Evolutionary conservation across 2,888 invertebrate genomes (phyloP).

Genomic region (Leucania comma): DNA sequence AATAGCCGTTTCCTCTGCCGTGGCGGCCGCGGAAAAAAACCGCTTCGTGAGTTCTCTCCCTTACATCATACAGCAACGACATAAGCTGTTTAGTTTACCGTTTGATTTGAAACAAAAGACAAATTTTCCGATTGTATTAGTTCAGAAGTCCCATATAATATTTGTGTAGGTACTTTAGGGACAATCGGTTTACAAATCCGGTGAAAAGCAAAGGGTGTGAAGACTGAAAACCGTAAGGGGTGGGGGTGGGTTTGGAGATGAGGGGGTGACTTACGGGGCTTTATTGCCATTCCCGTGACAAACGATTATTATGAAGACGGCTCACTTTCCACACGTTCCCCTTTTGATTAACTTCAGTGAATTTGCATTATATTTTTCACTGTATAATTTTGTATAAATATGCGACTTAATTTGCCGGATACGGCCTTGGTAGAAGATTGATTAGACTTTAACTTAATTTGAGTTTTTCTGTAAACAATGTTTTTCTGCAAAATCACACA

Average conservation of each 20-base stretch:
- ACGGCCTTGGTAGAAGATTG: conserved; percentile 8
- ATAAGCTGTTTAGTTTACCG: conserved; percentile 39
- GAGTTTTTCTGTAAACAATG: conserved; percentile 18
- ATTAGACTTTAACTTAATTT: conserved; percentile 41
- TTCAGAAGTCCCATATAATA: conserved; percentile 60
- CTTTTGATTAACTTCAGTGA: conserved; percentile 67
- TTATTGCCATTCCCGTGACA: conserved; percentile 78
- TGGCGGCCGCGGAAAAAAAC: too few relatives aligned
- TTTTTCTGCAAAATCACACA: conserved; percentile 14
- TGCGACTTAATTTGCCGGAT: conserved; percentile 36
- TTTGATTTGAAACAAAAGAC: conserved; percentile 56
- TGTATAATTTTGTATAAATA: conserved; percentile 57
- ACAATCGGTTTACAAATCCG: conserved; percentile 68
- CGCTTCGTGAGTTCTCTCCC: too few relatives aligned
- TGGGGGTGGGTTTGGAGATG: conserved; percentile 43
- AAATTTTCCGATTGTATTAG: conserved; percentile 61
- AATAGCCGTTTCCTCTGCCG: too few relatives aligned
- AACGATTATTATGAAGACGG: conserved; percentile 79
- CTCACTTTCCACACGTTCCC: conserved; percentile 74
- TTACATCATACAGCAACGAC: neutral
- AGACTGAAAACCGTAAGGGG: conserved; percentile 58
- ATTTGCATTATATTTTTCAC: conserved; percentile 61
- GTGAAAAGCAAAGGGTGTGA: conserved; percentile 67
- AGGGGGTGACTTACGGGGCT: conserved; percentile 66
- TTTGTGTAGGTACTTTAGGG: conserved; percentile 67